phyloP scores from a whole-genome alignment of 2,113 vertebrate genomes.

The Bucco capensis region DNA sequence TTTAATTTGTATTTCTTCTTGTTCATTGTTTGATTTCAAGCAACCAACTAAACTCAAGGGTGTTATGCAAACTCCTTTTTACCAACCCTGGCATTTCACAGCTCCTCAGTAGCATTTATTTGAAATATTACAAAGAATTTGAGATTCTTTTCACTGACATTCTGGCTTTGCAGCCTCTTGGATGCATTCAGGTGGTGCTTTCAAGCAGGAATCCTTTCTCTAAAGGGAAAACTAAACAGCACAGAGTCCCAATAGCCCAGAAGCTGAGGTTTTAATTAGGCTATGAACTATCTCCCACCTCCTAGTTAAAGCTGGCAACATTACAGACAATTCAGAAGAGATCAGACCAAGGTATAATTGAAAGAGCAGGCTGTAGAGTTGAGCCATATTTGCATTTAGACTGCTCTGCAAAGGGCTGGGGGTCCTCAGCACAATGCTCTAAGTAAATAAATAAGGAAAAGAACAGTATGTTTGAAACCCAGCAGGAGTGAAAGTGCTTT shows the following conservation, averaged over 20 bases:
- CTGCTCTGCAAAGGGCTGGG: not conserved
- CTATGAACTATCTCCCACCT: not conserved
- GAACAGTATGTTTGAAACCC: not conserved
- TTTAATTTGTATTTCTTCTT: not conserved
- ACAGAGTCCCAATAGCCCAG: not conserved
- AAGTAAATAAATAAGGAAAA: conserved; percentile 29
- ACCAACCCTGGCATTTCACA: not conserved
- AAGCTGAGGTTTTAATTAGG: not conserved
- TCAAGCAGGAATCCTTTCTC: not conserved
- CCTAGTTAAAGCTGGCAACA: not conserved
- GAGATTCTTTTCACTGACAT: not conserved
- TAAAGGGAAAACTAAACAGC: not conserved
- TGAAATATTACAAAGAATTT: not conserved
- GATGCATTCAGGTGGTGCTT: not conserved
- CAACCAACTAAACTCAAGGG: not conserved
- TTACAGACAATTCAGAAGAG: not conserved
- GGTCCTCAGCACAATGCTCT: not conserved
- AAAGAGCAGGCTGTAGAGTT: not conserved
- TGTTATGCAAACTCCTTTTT: not conserved
- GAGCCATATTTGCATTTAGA: not conserved
- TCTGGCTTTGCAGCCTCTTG: not conserved
- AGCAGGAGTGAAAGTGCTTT: conserved; percentile 44
- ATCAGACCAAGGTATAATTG: not conserved
- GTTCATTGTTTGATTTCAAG: conserved; percentile 9
- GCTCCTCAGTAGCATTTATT: not conserved